phyloP scores from a whole-genome alignment of 92 coral and sea anemone genomes.

The Umimayanthus kanabou region DNA sequence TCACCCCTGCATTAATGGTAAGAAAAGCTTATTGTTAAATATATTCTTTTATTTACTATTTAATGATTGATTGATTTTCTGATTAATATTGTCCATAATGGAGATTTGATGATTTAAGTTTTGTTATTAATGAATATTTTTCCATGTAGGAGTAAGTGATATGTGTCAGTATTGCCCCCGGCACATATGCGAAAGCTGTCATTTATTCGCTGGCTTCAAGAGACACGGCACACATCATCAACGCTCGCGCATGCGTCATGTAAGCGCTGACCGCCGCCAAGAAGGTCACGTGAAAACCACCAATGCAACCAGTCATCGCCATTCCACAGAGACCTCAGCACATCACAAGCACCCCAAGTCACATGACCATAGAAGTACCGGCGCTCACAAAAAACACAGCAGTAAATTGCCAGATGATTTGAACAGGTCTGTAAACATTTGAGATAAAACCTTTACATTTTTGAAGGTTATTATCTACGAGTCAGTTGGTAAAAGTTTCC shows the following conservation, averaged over 20 bases:
- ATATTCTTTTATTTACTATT: no score
- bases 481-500: no score
- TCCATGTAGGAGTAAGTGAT: conserved; percentile 6
- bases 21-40: neutral
- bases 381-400: neutral
- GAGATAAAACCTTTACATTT: neutral
- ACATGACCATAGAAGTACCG: neutral
- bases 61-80: no score
- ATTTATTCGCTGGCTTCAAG: conserved; percentile 19
- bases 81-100: no score
- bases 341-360: neutral
- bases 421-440: conserved; percentile 7
- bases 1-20: conserved; percentile 80
- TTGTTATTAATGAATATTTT: neutral
- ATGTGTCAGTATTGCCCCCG: conserved; percentile 40
- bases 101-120: neutral
- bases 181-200: conserved; percentile 38
- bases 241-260: conserved; percentile 18
- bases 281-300: neutral
- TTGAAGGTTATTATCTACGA: no score
- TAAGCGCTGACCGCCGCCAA: conserved; percentile 46
- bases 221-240: conserved; percentile 25
- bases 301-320: neutral
- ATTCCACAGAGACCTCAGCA: neutral
- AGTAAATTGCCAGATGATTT: neutral